Base-by-base conservation (phyloP, 2,888 invertebrate genomes). In the Drosophila nigricruria region DNA sequence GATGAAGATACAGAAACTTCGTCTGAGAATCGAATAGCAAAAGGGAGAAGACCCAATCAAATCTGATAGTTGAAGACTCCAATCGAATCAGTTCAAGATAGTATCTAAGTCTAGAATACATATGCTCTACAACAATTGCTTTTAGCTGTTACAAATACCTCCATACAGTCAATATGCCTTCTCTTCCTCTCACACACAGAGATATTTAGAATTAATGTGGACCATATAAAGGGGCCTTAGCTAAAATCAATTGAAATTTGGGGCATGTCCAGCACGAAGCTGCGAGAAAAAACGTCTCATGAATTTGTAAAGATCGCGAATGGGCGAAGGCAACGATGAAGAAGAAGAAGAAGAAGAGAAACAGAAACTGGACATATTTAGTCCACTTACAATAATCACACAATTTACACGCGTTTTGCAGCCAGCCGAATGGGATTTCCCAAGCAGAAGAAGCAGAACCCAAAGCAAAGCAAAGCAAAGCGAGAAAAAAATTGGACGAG, bases 341-440 rank as follows among this genome's bases (percentile, higher is more conserved):
- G 23, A n/a, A 12, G 53, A 12, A 5, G 20, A 20, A 12, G 20
- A 5, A 20, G 42, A 2, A 23, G 42, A 25, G n/a, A 23, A 23
- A 45, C 18, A 43, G 36, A 27, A 59, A 18, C 62, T 50, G 53
- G 56, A 68, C 57, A 66, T 79, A 77, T 77, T 77, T 71, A 81
- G 77, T 60, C 79, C 89, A 84, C 83, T 84, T 81, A 88, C 83
- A 81, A 81, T 86, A 84, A 84, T 84, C 84, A 83, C 89, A 84
- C 84, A 83, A 84, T 84, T 84, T 88, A 84, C 89, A 84, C 84
- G 89, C 87, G 86, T 82, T 83, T 74, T 69, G 53, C 62, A 71
- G 78, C 63, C 67, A 65, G 50, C 54, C 68, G 42, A 50, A 58
- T 61, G 47, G 56, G 47, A 71, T 54, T 68, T 38, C 62, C n/a